These are phyloP conservation scores for Belonocnema kinseyi DNA, from an alignment of 1,140 invertebrate genomes.

Conservation along the genomic window DNA sequence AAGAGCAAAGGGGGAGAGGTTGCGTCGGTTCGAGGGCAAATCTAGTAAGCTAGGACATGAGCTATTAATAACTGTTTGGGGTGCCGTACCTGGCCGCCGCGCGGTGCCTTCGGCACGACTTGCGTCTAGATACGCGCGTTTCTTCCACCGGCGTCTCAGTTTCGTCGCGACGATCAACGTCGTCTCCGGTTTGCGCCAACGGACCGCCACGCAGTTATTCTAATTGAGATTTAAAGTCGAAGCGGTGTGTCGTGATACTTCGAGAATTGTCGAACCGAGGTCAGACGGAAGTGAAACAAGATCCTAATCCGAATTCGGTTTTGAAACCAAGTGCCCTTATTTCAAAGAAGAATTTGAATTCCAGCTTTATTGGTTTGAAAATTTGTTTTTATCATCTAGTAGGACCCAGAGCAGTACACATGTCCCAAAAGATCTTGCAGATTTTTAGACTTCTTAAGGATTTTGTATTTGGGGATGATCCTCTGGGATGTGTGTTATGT, in stretches of 20 bases:
- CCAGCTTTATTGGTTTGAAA: too few relatives aligned
- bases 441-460: not conserved
- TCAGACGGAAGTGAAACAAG: not conserved
- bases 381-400: too few relatives aligned
- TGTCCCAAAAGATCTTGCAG: too few relatives aligned
- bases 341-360: too few relatives aligned
- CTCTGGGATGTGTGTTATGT: constrained; percentile 1
- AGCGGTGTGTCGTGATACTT: not conserved
- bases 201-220: constrained; percentile 37
- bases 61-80: constrained; percentile 76
- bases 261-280: not conserved
- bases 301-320: not conserved
- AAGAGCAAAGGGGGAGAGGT: constrained; percentile 44
- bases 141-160: constrained; percentile 73
- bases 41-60: constrained; percentile 74
- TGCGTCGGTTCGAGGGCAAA: constrained; percentile 71
- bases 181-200: constrained; percentile 54
- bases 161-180: constrained; percentile 74
- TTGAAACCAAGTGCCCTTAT: not conserved
- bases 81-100: constrained; percentile 73
- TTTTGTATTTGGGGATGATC: not conserved
- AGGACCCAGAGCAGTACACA: too few relatives aligned
- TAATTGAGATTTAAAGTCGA: not conserved
- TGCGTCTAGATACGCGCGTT: constrained; percentile 65
- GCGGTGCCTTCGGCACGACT: constrained; percentile 61